phyloP scores from a whole-genome alignment of 1,140 invertebrate species.

The Ectropis grisescens region DNA sequence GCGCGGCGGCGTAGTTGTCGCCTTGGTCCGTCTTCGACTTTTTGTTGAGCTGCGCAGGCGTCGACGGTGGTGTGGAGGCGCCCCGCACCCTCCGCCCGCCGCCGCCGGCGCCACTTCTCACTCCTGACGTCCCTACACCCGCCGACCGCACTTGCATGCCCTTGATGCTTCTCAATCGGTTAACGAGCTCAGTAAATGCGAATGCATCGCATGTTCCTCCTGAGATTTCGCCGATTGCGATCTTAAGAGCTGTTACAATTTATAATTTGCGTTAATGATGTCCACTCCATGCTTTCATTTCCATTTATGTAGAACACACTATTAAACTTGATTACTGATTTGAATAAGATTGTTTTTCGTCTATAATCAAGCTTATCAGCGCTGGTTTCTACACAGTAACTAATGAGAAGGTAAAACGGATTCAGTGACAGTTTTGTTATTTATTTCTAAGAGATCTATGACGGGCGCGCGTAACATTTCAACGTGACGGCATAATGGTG shows the following conservation, averaged over 20 bases:
- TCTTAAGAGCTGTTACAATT: no score
- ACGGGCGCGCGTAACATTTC: slow-evolving; percentile 30
- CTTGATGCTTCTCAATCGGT: slow-evolving; percentile 12
- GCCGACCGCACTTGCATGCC: slow-evolving; percentile 14
- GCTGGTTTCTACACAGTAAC: no score
- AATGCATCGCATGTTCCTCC: neutral
- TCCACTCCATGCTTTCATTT: no score
- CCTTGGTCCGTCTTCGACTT: slow-evolving; percentile 59
- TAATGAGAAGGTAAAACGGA: no score
- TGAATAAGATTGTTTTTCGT: no score
- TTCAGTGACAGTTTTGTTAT: slow-evolving; percentile 13
- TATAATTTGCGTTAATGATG: no score
- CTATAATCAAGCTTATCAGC: no score
- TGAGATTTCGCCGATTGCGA: no score
- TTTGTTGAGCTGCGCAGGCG: slow-evolving; percentile 55
- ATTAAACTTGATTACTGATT: no score
- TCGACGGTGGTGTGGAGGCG: slow-evolving; percentile 32
- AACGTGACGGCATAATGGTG: slow-evolving; percentile 45
- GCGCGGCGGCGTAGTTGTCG: slow-evolving; percentile 55
- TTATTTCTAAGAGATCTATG: slow-evolving; percentile 49
- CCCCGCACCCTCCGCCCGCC: slow-evolving; percentile 7
- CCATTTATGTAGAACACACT: no score
- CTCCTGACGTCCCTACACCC: slow-evolving; percentile 7
- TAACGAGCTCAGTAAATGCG: slow-evolving; percentile 11
- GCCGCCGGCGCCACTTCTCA: slow-evolving; percentile 37